These are phyloP conservation scores for Chrysopa pallens DNA, from an alignment of 1,140 invertebrate species.

Conservation along the genomic window DNA sequence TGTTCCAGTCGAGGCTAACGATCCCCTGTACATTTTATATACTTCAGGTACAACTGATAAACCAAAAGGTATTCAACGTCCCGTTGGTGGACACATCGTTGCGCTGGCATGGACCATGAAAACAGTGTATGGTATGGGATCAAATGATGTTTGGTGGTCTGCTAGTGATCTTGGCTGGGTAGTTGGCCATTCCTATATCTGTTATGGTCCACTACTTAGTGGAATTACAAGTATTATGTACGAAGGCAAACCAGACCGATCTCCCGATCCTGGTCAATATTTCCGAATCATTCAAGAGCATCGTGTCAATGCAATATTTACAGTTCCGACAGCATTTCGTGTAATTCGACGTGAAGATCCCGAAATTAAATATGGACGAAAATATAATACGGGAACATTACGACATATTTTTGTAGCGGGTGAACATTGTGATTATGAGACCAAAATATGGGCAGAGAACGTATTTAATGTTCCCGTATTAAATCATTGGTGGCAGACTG, in stretches of 20 bases:
- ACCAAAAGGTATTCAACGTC: constrained; percentile 70
- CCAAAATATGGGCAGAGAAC: constrained; percentile 68
- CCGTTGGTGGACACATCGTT: constrained; percentile 73
- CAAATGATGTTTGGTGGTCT: constrained; percentile 78
- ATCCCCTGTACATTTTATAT: constrained; percentile 83
- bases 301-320: constrained; percentile 66
- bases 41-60: constrained; percentile 82
- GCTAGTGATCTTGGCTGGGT: constrained; percentile 78
- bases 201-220: constrained; percentile 70
- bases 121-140: constrained; percentile 60
- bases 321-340: constrained; percentile 76
- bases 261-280: constrained; percentile 78
- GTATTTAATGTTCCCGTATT: constrained; percentile 67
- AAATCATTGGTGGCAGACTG: constrained; percentile 96
- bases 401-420: constrained; percentile 75
- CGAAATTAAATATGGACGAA: constrained; percentile 37
- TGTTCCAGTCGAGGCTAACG: constrained; percentile 70
- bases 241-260: constrained; percentile 87
- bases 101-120: constrained; percentile 71
- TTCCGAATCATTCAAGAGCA: constrained; percentile 78
- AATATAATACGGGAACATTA: constrained; percentile 55
- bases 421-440: constrained; percentile 85
- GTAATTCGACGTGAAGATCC: constrained; percentile 65
- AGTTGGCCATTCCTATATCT: constrained; percentile 86
- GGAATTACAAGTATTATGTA: constrained; percentile 77